phyloP scores from a whole-genome alignment of 2,797 vertebrate genomes.

The Hydrocynus forskahlii region DNA sequence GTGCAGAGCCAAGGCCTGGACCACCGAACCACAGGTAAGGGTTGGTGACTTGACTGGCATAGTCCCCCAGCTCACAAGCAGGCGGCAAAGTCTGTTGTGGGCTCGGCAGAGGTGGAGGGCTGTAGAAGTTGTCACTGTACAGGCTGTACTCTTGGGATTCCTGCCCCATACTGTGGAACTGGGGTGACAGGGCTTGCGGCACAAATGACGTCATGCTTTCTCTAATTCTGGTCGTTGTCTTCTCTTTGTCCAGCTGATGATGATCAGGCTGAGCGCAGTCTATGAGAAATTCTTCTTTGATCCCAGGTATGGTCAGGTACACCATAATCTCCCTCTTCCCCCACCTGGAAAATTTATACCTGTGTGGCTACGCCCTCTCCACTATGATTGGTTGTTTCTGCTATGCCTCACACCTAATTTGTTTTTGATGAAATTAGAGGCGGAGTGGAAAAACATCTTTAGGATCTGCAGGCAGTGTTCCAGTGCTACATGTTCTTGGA shows the following conservation, averaged over 20 bases:
- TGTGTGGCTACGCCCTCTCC: conserved; percentile 55
- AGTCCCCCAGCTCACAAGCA: conserved; percentile 80
- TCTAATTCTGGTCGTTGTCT: conserved; percentile 4
- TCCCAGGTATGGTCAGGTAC: conserved; percentile 53
- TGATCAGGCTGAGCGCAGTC: conserved; percentile 44
- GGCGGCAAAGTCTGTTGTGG: conserved; percentile 68
- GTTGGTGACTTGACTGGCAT: conserved; percentile 71
- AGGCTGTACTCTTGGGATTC: conserved; percentile 88
- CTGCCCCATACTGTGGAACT: conserved; percentile 84
- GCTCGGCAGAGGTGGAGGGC: conserved; percentile 80
- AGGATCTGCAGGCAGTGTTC: conserved; percentile 30
- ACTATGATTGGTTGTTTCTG: conserved; percentile 56
- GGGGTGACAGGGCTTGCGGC: conserved; percentile 76
- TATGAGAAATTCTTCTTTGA: conserved; percentile 14
- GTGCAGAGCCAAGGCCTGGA: conserved; percentile 72
- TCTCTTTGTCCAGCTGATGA: conserved; percentile 50
- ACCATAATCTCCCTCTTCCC: conserved; percentile 58
- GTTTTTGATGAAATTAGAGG: conserved; percentile 49
- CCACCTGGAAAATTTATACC: conserved; percentile 65
- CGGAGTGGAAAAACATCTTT: conserved; percentile 45
- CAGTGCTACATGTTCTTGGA: conserved; percentile 35
- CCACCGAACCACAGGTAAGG: conserved; percentile 83
- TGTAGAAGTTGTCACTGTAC: conserved; percentile 87
- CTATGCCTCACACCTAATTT: conserved; percentile 53
- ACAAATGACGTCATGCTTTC: conserved; percentile 91